phyloP scores from a whole-genome alignment of 2,113 vertebrate genomes.

The Myodes glareolus region DNA sequence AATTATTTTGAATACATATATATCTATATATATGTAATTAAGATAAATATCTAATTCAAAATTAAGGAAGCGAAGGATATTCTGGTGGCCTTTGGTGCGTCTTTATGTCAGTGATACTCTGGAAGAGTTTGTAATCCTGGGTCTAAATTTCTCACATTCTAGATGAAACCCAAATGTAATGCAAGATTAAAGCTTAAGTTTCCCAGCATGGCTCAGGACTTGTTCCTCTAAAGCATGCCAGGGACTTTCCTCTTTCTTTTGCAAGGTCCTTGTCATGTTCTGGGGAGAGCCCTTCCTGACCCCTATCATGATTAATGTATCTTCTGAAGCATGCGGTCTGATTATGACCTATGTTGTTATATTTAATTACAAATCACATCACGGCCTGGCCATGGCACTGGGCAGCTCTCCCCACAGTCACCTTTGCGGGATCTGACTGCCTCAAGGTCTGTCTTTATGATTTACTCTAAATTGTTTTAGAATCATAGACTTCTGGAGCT shows the following conservation, averaged over 20 bases:
- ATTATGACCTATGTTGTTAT: slow-evolving; percentile 80
- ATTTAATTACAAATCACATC: slow-evolving; percentile 81
- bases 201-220: fast-evolving
- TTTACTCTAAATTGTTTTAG: slow-evolving; percentile 82
- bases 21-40: not conserved
- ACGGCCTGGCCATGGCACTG: slow-evolving; percentile 47
- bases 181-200: not conserved
- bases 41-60: not conserved
- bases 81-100: not conserved
- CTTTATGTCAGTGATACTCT: not conserved
- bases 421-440: slow-evolving; percentile 68
- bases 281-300: slow-evolving; percentile 62
- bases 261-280: slow-evolving; percentile 61
- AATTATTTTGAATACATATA: slow-evolving; percentile 30
- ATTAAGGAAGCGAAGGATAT: not conserved
- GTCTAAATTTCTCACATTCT: not conserved
- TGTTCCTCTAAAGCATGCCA: not conserved
- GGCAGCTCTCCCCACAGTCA: slow-evolving; percentile 48
- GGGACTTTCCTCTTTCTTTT: slow-evolving; percentile 24
- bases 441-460: slow-evolving; percentile 77
- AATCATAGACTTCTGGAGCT: slow-evolving; percentile 75
- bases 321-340: slow-evolving; percentile 77
- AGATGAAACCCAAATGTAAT: not conserved
- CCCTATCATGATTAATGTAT: slow-evolving; percentile 74
- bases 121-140: not conserved